Conservation (phyloP, 37 sponge, comb jelly and placozoan species). For the Cladorhizidae sp. region DNA sequence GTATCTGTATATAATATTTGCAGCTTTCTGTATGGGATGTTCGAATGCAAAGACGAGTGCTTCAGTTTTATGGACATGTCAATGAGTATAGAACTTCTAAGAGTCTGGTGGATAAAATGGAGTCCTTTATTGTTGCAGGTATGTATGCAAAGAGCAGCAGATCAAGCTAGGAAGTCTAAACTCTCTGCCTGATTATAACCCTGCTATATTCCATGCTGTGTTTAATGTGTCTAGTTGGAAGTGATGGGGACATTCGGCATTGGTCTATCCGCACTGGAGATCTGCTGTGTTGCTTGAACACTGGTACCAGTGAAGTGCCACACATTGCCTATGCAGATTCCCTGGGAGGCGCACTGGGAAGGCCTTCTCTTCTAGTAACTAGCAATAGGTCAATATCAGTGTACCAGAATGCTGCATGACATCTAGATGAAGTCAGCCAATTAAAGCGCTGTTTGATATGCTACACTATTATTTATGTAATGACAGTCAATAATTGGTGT, state of each 20-base stretch:
- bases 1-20: neutral
- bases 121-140: slow-evolving; percentile 34
- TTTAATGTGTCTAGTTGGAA: slow-evolving; percentile 27
- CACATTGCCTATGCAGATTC: too few species aligned
- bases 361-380: too few species aligned
- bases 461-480: too few species aligned
- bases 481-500: too few species aligned
- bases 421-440: too few species aligned
- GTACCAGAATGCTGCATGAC: too few species aligned
- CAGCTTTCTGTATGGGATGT: slow-evolving; percentile 42
- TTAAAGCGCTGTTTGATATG: too few species aligned
- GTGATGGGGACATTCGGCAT: slow-evolving; percentile 3
- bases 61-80: slow-evolving; percentile 13
- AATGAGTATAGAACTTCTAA: slow-evolving; percentile 16
- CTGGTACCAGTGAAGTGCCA: too few species aligned
- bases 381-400: too few species aligned
- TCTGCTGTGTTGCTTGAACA: neutral
- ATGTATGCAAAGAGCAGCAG: neutral
- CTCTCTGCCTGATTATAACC: neutral
- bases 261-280: slow-evolving; percentile 22
- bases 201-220: too few species aligned
- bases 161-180: too few species aligned
- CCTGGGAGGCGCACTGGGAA: too few species aligned
- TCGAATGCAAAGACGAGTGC: slow-evolving; percentile 8
- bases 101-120: slow-evolving; percentile 21